These are phyloP conservation scores for Anorthoa munda DNA, from an alignment of 2,888 invertebrate genomes.

Conservation along the genomic window DNA sequence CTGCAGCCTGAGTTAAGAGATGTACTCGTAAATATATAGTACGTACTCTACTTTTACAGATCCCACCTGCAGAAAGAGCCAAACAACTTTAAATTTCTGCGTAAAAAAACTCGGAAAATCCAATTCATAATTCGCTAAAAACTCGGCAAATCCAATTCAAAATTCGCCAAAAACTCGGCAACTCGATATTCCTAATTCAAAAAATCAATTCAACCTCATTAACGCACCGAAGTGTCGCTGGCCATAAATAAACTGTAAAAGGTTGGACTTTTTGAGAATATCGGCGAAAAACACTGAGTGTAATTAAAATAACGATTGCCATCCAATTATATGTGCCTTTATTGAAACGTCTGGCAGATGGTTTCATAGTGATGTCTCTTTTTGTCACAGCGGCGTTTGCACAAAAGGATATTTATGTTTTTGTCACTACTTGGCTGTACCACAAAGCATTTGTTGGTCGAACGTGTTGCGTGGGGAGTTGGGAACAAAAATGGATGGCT, in stretches of 20 bases:
- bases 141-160: slow-evolving; percentile 23
- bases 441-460: slow-evolving; percentile 62
- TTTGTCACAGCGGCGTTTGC: slow-evolving; percentile 74
- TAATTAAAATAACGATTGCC: slow-evolving; percentile 85
- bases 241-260: slow-evolving; percentile 41
- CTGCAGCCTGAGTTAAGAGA: slow-evolving; percentile 4
- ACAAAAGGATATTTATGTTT: slow-evolving; percentile 81
- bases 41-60: not conserved
- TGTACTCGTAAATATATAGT: slow-evolving; percentile 3
- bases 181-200: slow-evolving; percentile 22
- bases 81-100: not conserved
- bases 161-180: slow-evolving; percentile 3
- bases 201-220: slow-evolving; percentile 36
- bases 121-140: slow-evolving; percentile 9
- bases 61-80: not conserved
- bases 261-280: slow-evolving; percentile 60
- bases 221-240: slow-evolving; percentile 43
- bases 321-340: slow-evolving; percentile 83
- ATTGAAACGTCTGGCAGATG: slow-evolving; percentile 85
- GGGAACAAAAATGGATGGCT: slow-evolving; percentile 38
- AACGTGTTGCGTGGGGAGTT: slow-evolving; percentile 49
- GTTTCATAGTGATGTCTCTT: slow-evolving; percentile 60
- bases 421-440: slow-evolving; percentile 61
- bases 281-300: slow-evolving; percentile 73
- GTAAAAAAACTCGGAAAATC: not conserved